These are phyloP conservation scores for Dermochelys coriacea DNA, from an alignment of 2,797 vertebrate genomes.

Conservation along the genomic window DNA sequence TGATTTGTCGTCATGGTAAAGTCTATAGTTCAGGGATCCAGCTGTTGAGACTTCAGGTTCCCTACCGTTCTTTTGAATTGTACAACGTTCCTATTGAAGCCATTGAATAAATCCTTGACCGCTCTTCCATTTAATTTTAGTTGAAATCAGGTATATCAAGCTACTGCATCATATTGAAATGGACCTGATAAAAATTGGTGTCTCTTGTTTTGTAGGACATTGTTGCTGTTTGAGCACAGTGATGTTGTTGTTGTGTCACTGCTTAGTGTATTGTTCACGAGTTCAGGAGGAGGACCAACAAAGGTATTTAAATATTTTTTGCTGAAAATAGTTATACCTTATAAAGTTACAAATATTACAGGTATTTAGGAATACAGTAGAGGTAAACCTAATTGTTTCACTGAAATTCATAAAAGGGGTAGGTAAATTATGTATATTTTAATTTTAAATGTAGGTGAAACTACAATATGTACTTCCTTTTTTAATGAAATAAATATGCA, in stretches of 20 bases:
- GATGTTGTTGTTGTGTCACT: constrained; percentile 94
- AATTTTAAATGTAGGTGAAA: background rate
- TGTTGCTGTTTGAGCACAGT: constrained; percentile 96
- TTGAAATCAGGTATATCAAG: background rate
- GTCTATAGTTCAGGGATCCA: background rate
- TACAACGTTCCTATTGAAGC: background rate
- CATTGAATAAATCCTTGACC: background rate
- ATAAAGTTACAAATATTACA: background rate
- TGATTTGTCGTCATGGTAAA: background rate
- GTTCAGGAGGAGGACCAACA: constrained; percentile 93
- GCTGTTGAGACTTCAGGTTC: background rate
- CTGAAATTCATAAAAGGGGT: background rate
- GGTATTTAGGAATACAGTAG: background rate
- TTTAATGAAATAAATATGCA: background rate
- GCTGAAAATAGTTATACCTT: background rate
- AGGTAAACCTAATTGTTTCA: background rate
- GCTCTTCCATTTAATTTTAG: background rate
- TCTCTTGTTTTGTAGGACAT: constrained; percentile 82
- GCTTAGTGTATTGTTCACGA: constrained; percentile 93
- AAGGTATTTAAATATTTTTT: constrained; percentile 85
- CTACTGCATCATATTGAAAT: background rate
- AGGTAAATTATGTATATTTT: background rate
- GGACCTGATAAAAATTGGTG: background rate
- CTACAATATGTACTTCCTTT: background rate
- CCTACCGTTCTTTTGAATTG: background rate